Evolutionary conservation across 2,888 invertebrate species (phyloP).

Genomic region (Cryptophagus acutangulus): DNA sequence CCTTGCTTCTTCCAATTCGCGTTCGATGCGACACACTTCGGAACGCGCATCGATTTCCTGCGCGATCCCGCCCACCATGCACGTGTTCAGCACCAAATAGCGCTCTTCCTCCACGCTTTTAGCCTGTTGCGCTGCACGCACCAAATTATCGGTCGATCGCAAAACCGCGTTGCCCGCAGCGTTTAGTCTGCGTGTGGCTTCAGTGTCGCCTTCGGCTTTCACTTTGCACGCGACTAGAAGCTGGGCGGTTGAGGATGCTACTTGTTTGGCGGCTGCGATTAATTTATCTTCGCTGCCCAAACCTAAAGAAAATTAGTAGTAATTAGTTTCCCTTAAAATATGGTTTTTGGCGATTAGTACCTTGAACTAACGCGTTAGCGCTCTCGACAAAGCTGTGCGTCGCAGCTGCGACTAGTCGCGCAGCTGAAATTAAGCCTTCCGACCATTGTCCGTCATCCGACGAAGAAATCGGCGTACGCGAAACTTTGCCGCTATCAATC

Average conservation of each 20-base stretch:
- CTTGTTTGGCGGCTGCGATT: constrained; percentile 93
- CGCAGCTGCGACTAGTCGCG: constrained; percentile 92
- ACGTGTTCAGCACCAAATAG: constrained; percentile 80
- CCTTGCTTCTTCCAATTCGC: constrained; percentile 88
- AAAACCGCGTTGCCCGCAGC: constrained; percentile 96
- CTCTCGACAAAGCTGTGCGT: constrained; percentile 97
- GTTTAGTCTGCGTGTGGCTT: constrained; percentile 85
- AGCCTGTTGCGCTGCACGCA: constrained; percentile 88
- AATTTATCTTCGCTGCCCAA: constrained; percentile 91
- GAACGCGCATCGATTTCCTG: constrained; percentile 90
- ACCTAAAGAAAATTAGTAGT: constrained; percentile 28
- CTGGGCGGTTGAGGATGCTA: constrained; percentile 96
- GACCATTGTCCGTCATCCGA: constrained; percentile 98
- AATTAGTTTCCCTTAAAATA: background rate
- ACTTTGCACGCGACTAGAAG: constrained; percentile 97
- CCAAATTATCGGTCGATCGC: constrained; percentile 94
- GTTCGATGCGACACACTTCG: constrained; percentile 89
- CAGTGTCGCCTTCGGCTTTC: constrained; percentile 94
- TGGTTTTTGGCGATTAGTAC: constrained; percentile 43
- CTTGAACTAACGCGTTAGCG: constrained; percentile 93
- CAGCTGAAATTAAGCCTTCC: constrained; percentile 92
- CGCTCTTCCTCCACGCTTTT: constrained; percentile 89
- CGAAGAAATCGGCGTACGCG: constrained; percentile 72
- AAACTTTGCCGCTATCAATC: constrained; percentile 85
- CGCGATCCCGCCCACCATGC: constrained; percentile 95